These are phyloP conservation scores for Rhyacophila brunnea DNA, from an alignment of 1,140 invertebrate species.

Conservation along the genomic window DNA sequence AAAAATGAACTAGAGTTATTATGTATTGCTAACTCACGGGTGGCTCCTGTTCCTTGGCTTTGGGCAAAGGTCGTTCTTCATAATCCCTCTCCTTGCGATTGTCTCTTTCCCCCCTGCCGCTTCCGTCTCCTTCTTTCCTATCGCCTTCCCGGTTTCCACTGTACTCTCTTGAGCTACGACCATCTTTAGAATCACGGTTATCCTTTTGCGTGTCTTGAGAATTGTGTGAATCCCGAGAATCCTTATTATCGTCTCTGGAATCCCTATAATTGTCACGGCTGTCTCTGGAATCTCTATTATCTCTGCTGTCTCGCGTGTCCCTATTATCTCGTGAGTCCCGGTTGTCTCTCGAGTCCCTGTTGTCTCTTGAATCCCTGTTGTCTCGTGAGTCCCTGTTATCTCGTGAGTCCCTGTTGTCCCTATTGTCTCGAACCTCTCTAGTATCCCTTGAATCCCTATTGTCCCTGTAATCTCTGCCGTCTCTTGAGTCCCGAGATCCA, in stretches of 20 bases:
- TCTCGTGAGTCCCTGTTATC: conserved; percentile 33
- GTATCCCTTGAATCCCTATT: conserved; percentile 38
- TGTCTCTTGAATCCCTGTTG: conserved; percentile 37
- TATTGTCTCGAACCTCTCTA: not conserved
- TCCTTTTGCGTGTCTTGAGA: not conserved
- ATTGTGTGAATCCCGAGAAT: conserved; percentile 14
- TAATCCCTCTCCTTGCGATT: conserved; percentile 37
- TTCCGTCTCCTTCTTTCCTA: not conserved
- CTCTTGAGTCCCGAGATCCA: conserved; percentile 39
- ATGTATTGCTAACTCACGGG: too few species aligned
- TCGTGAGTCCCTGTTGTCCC: conserved; percentile 1
- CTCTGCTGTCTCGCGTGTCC: conserved; percentile 40
- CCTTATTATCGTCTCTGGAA: conserved; percentile 22
- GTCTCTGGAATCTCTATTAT: conserved; percentile 16
- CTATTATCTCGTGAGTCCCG: conserved; percentile 40
- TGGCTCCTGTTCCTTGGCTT: conserved; percentile 61
- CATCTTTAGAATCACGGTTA: conserved; percentile 40
- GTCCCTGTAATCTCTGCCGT: conserved; percentile 44
- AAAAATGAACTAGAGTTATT: conserved; percentile 9
- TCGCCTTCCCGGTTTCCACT: conserved; percentile 33
- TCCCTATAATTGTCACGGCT: not conserved
- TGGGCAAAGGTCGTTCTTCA: conserved; percentile 56
- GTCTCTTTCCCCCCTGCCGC: conserved; percentile 15
- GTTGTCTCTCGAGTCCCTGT: conserved; percentile 18
- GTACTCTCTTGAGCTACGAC: conserved; percentile 31